Conservation (phyloP, 2,888 invertebrate species). For the Ophion ventricosus region DNA sequence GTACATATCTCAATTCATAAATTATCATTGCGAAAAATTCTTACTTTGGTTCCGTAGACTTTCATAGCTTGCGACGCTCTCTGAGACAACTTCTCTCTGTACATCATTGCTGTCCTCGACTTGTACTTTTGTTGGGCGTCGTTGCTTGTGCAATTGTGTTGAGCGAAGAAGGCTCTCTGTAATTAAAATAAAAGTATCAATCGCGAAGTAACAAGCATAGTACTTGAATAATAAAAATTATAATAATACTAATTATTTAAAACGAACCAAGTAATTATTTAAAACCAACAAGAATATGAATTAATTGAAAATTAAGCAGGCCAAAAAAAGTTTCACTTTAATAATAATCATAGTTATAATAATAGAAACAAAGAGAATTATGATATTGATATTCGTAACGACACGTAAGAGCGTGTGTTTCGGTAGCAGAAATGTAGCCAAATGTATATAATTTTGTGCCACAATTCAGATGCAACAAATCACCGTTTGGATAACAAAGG, state of each 20-base stretch:
- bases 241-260: not conserved
- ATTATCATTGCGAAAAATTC: slow-evolving; percentile 60
- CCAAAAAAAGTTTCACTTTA: too few species aligned
- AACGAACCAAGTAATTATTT: not conserved
- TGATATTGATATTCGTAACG: not conserved
- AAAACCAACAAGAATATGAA: too few species aligned
- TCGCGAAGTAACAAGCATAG: not conserved
- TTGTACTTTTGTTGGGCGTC: slow-evolving; percentile 99
- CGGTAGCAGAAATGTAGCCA: too few species aligned
- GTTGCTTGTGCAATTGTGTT: slow-evolving; percentile 95
- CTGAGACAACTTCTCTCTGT: slow-evolving; percentile 94
- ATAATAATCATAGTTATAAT: not conserved
- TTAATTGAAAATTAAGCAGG: too few species aligned
- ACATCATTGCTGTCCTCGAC: slow-evolving; percentile 96
- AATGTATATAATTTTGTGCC: too few species aligned
- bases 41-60: slow-evolving; percentile 94
- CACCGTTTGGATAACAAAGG: too few species aligned
- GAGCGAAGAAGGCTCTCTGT: slow-evolving; percentile 95
- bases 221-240: not conserved
- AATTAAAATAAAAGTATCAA: slow-evolving; percentile 71
- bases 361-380: not conserved
- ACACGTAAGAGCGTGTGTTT: too few species aligned
- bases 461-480: too few species aligned
- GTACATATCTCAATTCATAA: not conserved
- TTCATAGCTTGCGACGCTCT: slow-evolving; percentile 95